Evolutionary conservation across 1,140 invertebrate species (phyloP).

Genomic region (Caerostris darwini): DNA sequence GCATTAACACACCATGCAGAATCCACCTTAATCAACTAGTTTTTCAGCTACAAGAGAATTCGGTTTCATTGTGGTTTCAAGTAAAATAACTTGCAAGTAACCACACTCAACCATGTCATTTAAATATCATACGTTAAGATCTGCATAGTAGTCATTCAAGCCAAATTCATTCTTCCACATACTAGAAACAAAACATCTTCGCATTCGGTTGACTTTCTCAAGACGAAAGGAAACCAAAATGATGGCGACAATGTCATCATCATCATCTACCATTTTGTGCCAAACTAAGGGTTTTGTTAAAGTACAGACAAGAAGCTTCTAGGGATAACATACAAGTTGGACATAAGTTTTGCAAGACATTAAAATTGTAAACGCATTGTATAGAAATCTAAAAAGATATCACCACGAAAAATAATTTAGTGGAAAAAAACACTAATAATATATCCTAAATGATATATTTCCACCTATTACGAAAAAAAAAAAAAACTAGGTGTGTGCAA

Average conservation of each 20-base stretch:
- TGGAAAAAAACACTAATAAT: conserved; percentile 35
- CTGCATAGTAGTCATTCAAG: conserved; percentile 6
- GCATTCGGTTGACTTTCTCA: neutral
- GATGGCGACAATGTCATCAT: neutral
- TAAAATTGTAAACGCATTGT: conserved; percentile 64
- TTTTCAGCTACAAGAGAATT: neutral
- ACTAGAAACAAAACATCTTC: neutral
- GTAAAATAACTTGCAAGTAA: neutral
- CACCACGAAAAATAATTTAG: conserved; percentile 53
- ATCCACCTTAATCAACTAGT: neutral
- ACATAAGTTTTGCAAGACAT: conserved; percentile 42
- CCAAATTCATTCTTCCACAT: neutral
- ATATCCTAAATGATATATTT: conserved; percentile 23
- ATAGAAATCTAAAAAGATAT: conserved; percentile 63
- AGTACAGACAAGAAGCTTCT: neutral
- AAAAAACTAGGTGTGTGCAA: neutral
- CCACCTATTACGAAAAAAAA: neutral
- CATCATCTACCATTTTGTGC: conserved; percentile 53
- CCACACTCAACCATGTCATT: neutral
- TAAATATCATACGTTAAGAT: neutral
- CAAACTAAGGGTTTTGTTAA: conserved; percentile 45
- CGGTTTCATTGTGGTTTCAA: neutral
- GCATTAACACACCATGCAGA: conserved; percentile 27
- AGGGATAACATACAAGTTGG: conserved; percentile 51
- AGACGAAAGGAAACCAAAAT: neutral